Base-by-base conservation (phyloP, 1,140 invertebrate species). In the Penaeus vannamei region DNA sequence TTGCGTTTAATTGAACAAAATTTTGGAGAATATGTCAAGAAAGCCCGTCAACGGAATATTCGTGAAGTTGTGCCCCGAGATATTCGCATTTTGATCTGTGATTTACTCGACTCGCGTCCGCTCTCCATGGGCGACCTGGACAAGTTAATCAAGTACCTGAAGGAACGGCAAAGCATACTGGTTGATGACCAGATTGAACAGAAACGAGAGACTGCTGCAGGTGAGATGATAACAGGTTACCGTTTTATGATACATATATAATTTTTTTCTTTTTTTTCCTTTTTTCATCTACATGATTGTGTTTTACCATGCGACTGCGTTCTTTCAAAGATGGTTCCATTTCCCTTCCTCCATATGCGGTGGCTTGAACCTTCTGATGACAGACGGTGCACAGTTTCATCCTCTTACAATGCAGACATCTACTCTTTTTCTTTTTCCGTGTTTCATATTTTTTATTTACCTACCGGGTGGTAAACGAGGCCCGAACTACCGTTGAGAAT, bases 1-100 rank as follows among this genome's bases (percentile, higher is more conserved):
- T 94, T 98, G 85, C 94, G 94, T 87, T 94, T 98, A 66, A 94
- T 98, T 42, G 94, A 94, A 32, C 94, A 96, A 29, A 97, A 97
- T 93, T 98, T 97, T 93, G 95, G 95, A 83, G 95, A 95, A 84
- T 97, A 97, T 92, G 95, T 97, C 92, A 86, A 90, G 89, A 90
- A 90, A 88, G 82, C 89, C 46, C 86, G 91, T 60, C 89, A 82
- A 42, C 91, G 91, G 62, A 91, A 91, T 87, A 90, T 90, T 80
- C 91, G 91, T 77, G 85, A 91, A 79, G 90, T 88, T 80, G 89
- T 91, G 66, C 91, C 91, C 77, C 87, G 86, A 66, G 91, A 91
- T 76, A 85, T 91, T 88, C 91, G 89, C 72, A 91, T 90, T 91
- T 91, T 91, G 89, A 84, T 91, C 59, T 86, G 69, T 87, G 91